Percentiles rank a stretch among this genome's conserved stretches.
Evolutionary conservation across 2,113 vertebrate genomes (phyloP).

Genomic region (Neomonachus schauinslandi): DNA sequence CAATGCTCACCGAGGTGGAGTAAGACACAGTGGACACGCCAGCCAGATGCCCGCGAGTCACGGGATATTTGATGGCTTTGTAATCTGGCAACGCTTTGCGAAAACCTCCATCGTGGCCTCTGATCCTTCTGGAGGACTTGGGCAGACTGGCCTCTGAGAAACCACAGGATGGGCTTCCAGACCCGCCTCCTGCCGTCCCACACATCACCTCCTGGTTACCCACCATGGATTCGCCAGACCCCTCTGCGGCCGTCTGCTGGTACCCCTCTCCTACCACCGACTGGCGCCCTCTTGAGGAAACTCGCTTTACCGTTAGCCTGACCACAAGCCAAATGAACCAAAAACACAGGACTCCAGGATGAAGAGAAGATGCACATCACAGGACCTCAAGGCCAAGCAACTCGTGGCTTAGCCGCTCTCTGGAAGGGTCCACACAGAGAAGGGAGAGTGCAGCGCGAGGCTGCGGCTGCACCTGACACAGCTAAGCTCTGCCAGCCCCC

Average conservation of each 20-base stretch:
- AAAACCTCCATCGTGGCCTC: background rate
- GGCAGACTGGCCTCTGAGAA: background rate
- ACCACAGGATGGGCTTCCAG: background rate
- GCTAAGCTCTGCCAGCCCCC: accelerated
- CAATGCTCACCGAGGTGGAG: accelerated
- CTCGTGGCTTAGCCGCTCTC: background rate
- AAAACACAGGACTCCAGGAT: background rate
- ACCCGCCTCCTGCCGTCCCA: background rate
- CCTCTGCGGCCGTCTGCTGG: background rate
- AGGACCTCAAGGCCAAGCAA: background rate
- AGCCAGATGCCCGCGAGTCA: background rate
- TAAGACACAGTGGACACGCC: no score
- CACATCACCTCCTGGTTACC: background rate
- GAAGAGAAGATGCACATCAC: background rate
- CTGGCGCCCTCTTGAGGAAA: background rate
- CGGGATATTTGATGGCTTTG: background rate
- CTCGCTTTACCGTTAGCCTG: background rate
- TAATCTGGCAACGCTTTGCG: background rate
- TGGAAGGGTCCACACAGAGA: background rate
- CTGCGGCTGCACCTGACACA: no score
- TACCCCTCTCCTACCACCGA: background rate
- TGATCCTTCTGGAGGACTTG: accelerated
- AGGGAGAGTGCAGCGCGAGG: no score
- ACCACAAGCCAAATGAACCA: slow-evolving; percentile 1
- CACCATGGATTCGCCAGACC: background rate